Evolutionary conservation across 2,888 invertebrate species (phyloP).

Genomic region (Tineola bisselliella): DNA sequence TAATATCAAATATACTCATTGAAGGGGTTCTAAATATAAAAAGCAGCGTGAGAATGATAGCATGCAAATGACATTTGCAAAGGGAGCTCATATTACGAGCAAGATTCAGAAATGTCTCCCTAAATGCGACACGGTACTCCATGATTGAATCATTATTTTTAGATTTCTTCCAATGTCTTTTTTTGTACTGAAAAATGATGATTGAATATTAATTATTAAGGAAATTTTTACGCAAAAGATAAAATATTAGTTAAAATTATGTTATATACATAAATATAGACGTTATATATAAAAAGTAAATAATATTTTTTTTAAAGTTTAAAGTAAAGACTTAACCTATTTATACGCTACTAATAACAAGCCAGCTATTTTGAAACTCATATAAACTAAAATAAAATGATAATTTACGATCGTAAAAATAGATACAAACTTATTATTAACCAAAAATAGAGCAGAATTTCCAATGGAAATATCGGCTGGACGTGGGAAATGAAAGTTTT

Average conservation of each 20-base stretch:
- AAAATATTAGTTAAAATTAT: no score
- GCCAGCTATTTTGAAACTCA: no score
- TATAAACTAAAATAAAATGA: no score
- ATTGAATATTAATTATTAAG: not conserved
- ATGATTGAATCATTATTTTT: not conserved
- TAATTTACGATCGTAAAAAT: not conserved
- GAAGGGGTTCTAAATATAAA: not conserved
- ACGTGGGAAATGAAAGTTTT: conserved; percentile 27
- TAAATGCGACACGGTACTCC: not conserved
- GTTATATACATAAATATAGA: no score
- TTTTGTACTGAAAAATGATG: not conserved
- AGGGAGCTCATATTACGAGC: not conserved
- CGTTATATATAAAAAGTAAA: no score
- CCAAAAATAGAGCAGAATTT: not conserved
- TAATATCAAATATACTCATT: not conserved
- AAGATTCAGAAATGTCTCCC: not conserved
- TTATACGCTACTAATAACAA: no score
- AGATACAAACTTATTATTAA: not conserved
- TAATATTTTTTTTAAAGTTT: no score
- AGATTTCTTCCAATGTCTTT: not conserved
- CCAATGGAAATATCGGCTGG: conserved; percentile 12
- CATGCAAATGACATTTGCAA: conserved; percentile 4
- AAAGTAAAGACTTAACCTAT: no score
- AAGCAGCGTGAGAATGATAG: not conserved
- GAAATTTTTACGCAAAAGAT: not conserved